A percentile compares a stretch with the other conserved stretches of the same genome.
Conservation (phyloP, 2,888 invertebrate genomes). For the Spodoptera picta region DNA sequence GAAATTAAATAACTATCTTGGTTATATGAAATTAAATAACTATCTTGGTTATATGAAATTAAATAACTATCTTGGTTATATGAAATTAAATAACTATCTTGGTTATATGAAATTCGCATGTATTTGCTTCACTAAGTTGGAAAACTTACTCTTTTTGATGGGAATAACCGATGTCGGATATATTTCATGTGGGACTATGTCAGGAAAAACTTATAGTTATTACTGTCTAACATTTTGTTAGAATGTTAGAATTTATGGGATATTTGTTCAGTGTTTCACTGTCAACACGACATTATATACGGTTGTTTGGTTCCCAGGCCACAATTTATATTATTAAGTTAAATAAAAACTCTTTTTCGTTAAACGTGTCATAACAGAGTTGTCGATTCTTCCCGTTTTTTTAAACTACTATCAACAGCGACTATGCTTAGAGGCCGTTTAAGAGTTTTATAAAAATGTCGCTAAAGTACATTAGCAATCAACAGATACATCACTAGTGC, state of each 20-base stretch:
- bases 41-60: slow-evolving; percentile 7
- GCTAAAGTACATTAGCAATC: too few relatives aligned
- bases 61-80: slow-evolving; percentile 7
- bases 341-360: too few relatives aligned
- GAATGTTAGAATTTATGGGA: slow-evolving; percentile 1
- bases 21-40: slow-evolving; percentile 6
- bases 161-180: slow-evolving; percentile 1
- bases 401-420: too few relatives aligned
- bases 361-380: too few relatives aligned
- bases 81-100: slow-evolving; percentile 14
- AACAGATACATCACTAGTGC: too few relatives aligned
- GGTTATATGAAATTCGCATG: slow-evolving; percentile 4
- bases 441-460: too few relatives aligned
- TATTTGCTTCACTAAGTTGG: slow-evolving; percentile 8
- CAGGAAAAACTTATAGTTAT: slow-evolving; percentile 5
- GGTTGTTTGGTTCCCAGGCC: not conserved
- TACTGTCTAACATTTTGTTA: slow-evolving; percentile 14
- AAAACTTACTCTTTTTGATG: slow-evolving; percentile 1
- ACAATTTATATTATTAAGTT: too few relatives aligned
- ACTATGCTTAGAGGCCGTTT: too few relatives aligned
- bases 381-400: too few relatives aligned
- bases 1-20: slow-evolving; percentile 5
- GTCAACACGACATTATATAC: not conserved
- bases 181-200: slow-evolving; percentile 3
- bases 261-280: not conserved